These are phyloP conservation scores for Bursaphelenchus okinawaensis DNA, from an alignment of 2,888 invertebrate species.

Conservation along the genomic window DNA sequence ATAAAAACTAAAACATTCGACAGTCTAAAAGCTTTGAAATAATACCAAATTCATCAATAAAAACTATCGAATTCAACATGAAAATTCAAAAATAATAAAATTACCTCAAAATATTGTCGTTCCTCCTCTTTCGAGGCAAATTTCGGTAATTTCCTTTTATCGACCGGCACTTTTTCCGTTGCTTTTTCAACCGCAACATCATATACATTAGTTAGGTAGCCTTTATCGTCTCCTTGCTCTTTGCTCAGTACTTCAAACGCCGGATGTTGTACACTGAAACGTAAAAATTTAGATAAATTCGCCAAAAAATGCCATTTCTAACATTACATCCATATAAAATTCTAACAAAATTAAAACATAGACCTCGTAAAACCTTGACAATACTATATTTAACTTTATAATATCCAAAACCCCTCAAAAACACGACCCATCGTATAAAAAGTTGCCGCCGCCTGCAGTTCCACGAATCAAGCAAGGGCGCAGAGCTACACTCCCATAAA, in stretches of 20 bases:
- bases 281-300: no score
- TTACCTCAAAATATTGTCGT: constrained; percentile 5
- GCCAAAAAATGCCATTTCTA: not conserved
- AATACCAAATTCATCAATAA: not conserved
- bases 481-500: no score
- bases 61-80: not conserved
- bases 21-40: not conserved
- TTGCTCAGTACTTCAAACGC: constrained; percentile 5
- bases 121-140: constrained; percentile 1
- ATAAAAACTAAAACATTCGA: not conserved
- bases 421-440: no score
- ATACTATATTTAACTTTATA: not conserved
- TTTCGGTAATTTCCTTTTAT: constrained; percentile 1
- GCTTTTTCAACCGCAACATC: not conserved
- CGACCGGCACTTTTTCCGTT: not conserved
- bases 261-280: constrained; percentile 6
- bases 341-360: not conserved
- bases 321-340: not conserved
- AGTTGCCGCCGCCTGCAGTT: no score
- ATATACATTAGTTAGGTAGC: not conserved
- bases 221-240: constrained; percentile 4
- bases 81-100: not conserved
- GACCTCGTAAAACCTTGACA: not conserved
- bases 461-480: no score
- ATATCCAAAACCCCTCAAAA: no score